Evolutionary conservation across 2,888 invertebrate species (phyloP), one percentile per base, ranked within the genome.

Genomic region (Agriopis marginaria): DNA sequence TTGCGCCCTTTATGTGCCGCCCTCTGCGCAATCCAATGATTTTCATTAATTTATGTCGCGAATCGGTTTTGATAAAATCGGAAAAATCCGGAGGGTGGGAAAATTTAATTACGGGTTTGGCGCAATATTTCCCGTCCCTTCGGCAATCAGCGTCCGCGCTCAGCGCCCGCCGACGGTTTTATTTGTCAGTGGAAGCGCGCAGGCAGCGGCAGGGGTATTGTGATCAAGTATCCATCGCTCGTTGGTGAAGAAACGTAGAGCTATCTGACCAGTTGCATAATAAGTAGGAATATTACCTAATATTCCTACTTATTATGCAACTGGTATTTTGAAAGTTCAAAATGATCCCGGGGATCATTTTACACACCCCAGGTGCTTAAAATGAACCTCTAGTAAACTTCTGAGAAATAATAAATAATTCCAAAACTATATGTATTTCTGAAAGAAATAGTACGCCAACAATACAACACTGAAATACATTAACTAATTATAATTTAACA

Each of bases 1-100:
- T 71, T 71, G 72, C 65, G 69, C 69, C 69, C 70, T 68, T 80
- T 75, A 66, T 71, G 77, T 70, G 68, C 66, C 75, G 70, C 67
- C 74, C 78, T 75, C 70, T 69, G 77, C 70, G 71, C 72, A 70
- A 77, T 72, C 75, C 78, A 73, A 79, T 82, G 80, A 82, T 86
- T 82, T 84, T 82, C 82, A 75, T 75, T 81, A 83, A 87, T 87
- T 87, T 87, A 88, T 87, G 84, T 82, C 75, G 79, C 75, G 71
- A 77, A 78, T 77, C 76, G 79, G 78, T 77, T 80, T 76, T 80
- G 80, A 82, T 82, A 82, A 82, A 81, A 80, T 76, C 79, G 76
- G 77, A 79, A 79, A 78, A 78, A 78, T 77, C 71, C 71, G 72
- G 55, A 70, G 70, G 73, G 71, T 62, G 76, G 70, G 62, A 53